These are phyloP conservation scores for Amphimedon queenslandica DNA, from an alignment of 37 sponge, comb jelly and placozoan species.

Conservation along the genomic window DNA sequence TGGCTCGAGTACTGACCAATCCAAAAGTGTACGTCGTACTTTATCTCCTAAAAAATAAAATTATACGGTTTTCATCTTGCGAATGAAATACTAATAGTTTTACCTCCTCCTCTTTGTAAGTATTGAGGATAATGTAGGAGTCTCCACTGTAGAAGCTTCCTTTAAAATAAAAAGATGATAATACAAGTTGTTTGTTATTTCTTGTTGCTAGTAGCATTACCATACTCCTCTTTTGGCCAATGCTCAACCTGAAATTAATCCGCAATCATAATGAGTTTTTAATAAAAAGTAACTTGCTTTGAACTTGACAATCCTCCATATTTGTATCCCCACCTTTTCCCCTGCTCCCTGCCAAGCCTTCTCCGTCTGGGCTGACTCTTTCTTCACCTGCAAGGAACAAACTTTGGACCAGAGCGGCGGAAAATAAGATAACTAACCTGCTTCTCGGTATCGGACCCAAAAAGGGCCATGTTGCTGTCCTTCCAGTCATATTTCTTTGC, in stretches of 20 bases:
- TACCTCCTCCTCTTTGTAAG: conserved; percentile 77
- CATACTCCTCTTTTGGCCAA: conserved; percentile 91
- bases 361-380: conserved; percentile 89
- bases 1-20: conserved; percentile 93
- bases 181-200: too few species aligned
- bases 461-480: conserved; percentile 96
- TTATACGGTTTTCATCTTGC: background rate
- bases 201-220: too few species aligned
- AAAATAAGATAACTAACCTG: conserved; percentile 22
- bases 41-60: conserved; percentile 47
- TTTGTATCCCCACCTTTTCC: conserved; percentile 75
- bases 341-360: conserved; percentile 94
- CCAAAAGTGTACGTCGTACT: conserved; percentile 98
- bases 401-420: background rate
- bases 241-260: conserved; percentile 46
- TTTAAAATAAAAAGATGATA: too few species aligned
- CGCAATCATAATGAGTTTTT: background rate
- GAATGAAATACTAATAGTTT: too few species aligned
- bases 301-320: conserved; percentile 99
- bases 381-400: conserved; percentile 72
- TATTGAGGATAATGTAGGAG: conserved; percentile 97
- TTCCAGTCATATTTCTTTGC: conserved; percentile 97
- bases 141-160: conserved; percentile 98
- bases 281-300: conserved; percentile 48
- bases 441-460: conserved; percentile 92